Percentiles rank a stretch among this genome's conserved stretches.
Evolutionary conservation across 2,113 vertebrate genomes (phyloP).

Genomic region (Onychostoma macrolepis): DNA sequence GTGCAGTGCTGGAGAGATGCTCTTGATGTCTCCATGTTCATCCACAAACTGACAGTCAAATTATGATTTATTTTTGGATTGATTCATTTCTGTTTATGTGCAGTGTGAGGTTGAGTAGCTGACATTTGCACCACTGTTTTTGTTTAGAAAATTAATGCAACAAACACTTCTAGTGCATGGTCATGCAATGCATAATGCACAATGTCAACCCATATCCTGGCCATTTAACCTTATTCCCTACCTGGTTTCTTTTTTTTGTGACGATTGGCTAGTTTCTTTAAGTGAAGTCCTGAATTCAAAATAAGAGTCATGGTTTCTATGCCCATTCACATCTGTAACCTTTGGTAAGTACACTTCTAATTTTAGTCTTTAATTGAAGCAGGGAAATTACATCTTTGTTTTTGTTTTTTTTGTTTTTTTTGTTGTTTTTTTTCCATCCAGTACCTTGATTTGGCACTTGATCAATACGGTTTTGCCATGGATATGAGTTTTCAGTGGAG

Average conservation of each 20-base stretch:
- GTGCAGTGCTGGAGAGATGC: conserved; percentile 31
- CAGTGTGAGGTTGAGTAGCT: conserved; percentile 42
- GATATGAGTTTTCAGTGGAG: conserved; percentile 50
- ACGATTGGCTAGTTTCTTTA: conserved; percentile 60
- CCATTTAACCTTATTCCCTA: conserved; percentile 57
- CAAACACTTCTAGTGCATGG: conserved; percentile 50
- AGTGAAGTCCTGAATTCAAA: conserved; percentile 60
- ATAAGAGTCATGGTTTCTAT: conserved; percentile 61
- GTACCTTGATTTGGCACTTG: conserved; percentile 48
- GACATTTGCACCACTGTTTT: conserved; percentile 51
- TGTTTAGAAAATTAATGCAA: conserved; percentile 43
- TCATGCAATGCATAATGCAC: conserved; percentile 46
- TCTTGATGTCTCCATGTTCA: conserved; percentile 20
- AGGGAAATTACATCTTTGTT: conserved; percentile 34
- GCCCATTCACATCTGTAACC: conserved; percentile 57
- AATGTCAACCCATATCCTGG: conserved; percentile 55
- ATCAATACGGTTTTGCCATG: conserved; percentile 50
- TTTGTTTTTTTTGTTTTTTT: too few relatives aligned
- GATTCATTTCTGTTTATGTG: conserved; percentile 28
- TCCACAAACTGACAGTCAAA: conserved; percentile 14
- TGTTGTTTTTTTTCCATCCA: conserved; percentile 2
- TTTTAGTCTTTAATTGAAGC: conserved; percentile 59
- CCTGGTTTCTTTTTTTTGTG: conserved; percentile 52
- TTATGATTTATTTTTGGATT: conserved; percentile 9
- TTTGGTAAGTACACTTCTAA: conserved; percentile 59